Evolutionary conservation across 2,113 vertebrate genomes (phyloP), one percentile per base, ranked within the genome.

Genomic region (Fregata magnificens): DNA sequence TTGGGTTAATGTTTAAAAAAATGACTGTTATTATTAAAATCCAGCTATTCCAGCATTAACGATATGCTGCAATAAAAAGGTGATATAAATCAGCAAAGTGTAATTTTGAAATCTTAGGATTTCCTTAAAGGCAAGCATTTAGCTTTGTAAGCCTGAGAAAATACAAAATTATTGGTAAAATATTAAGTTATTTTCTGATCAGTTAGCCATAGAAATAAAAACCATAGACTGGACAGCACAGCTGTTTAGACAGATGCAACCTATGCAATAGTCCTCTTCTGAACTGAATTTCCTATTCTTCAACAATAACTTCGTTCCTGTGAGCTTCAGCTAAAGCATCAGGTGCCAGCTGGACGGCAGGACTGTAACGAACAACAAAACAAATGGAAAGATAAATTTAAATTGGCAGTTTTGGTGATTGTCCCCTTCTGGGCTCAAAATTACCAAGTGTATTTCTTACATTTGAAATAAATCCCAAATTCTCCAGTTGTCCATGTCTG

Each of bases 1-100:
- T 73, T 50, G 32, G 38, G 58, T 95, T 80, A 94, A 87, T 91
- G n/a, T 95, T 95, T 95, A 63, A 90, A 94, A 90, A 87, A 62
- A 15, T 29, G 7, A 36, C 70, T 34, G 32, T 59, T 89, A 34
- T 32, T 70, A 61, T 82, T 93, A 73, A 40, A 69, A 12, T 72
- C 5, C 32, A n/a, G 28, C 16, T 42, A 86, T 49, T 71, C 18
- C 40, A 86, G 21, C 16, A 11, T 71, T 72, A 71, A 62, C 42
- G 76, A n/a, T 34, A 32, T 58, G 19, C 49, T 79, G 40, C n/a
- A 80, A 29, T 80, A 38, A 61, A 88, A 40, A 40, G 16, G 19
- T 40, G 1, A 38, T 47, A 45, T 10, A 71, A 69, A 84, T 69
- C 26, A 89, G 25, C 52, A 69, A 90, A 82, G n/a, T 53, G 45